phyloP scores from a whole-genome alignment of 2,113 vertebrate species.

The Larimichthys polyactis region DNA sequence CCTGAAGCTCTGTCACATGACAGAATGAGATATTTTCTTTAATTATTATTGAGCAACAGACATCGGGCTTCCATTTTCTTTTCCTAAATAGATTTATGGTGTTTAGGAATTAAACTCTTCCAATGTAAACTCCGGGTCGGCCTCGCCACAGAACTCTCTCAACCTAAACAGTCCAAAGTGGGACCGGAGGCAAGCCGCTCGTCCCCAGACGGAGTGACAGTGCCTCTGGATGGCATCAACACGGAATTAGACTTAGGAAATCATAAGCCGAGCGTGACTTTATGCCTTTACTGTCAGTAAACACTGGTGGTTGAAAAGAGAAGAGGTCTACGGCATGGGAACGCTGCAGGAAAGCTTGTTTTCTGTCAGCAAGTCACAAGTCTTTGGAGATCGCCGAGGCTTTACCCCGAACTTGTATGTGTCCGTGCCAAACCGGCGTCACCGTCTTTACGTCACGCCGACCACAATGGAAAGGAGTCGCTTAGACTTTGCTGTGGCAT shows the following conservation, averaged over 20 bases:
- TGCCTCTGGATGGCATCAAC: conserved; percentile 46
- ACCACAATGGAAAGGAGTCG: conserved; percentile 36
- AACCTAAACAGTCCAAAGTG: conserved; percentile 45
- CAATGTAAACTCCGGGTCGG: conserved; percentile 41
- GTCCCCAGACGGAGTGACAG: conserved; percentile 30
- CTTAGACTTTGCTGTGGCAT: background rate
- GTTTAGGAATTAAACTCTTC: conserved; percentile 49
- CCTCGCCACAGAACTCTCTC: conserved; percentile 21
- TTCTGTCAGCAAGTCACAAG: conserved; percentile 15
- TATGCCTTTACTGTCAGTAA: conserved; percentile 20
- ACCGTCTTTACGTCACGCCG: conserved; percentile 12
- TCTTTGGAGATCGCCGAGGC: background rate
- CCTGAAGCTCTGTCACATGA: background rate
- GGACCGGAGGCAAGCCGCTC: conserved; percentile 28
- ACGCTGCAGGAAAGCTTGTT: conserved; percentile 15
- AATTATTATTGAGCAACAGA: conserved; percentile 34
- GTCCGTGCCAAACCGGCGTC: background rate
- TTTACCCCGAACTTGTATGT: background rate
- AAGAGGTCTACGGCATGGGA: background rate
- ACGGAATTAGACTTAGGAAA: conserved; percentile 11
- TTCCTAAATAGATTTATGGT: conserved; percentile 61
- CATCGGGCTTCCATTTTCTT: conserved; percentile 57
- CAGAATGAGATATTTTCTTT: conserved; percentile 14
- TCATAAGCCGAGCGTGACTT: conserved; percentile 48
- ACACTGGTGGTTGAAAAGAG: conserved; percentile 30